Conservation (phyloP, 1,140 invertebrate genomes). For the Apis laboriosa region DNA sequence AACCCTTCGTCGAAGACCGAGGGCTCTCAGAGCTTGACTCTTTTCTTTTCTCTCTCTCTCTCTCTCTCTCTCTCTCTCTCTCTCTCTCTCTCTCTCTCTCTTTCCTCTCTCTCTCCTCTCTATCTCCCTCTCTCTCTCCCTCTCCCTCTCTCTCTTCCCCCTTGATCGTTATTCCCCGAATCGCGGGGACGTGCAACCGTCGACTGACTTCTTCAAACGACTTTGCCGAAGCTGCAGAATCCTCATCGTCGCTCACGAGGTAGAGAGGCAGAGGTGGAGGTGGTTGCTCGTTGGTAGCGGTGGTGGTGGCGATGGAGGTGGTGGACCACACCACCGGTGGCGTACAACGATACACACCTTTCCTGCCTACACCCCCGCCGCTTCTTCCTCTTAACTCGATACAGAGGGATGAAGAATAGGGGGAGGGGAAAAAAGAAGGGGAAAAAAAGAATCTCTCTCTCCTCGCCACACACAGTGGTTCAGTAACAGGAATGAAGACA, state of each 20-base stretch:
- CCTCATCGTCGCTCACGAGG: conserved; percentile 54
- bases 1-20: not conserved
- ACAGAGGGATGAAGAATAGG: conserved; percentile 56
- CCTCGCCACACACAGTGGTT: not conserved
- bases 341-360: conserved; percentile 27
- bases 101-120: too few species aligned
- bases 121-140: too few species aligned
- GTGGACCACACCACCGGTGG: conserved; percentile 43
- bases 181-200: conserved; percentile 70
- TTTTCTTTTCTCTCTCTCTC: not conserved
- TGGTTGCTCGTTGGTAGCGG: conserved; percentile 39
- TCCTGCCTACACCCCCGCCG: conserved; percentile 1
- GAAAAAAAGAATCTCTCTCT: conserved; percentile 58
- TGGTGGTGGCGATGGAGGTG: conserved; percentile 47
- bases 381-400: conserved; percentile 54
- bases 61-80: not conserved
- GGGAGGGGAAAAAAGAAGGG: not conserved
- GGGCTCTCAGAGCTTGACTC: not conserved
- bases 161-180: conserved; percentile 45
- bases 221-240: conserved; percentile 80
- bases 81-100: too few species aligned
- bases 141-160: not conserved
- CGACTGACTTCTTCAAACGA: conserved; percentile 78
- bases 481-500: conserved; percentile 40
- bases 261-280: conserved; percentile 55